A percentile compares a stretch with the other conserved stretches of the same genome.
These are phyloP conservation scores for Mesocentrotus franciscanus DNA, from an alignment of 53 echinoderm and acorn worm genomes.

Conservation along the genomic window DNA sequence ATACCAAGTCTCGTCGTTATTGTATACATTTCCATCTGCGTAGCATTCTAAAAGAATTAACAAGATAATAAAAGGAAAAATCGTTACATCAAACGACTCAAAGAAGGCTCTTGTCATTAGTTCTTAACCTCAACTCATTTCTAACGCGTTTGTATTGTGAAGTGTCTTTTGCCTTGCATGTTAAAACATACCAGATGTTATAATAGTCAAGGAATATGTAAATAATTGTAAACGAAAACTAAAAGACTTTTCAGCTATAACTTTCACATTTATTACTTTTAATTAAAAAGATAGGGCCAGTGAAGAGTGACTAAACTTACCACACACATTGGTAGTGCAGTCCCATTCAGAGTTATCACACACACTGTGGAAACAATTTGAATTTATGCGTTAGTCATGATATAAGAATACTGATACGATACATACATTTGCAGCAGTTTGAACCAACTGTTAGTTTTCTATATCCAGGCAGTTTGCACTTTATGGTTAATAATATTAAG, in stretches of 20 bases:
- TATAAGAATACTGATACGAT: not conserved
- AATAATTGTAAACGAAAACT: too few relatives aligned
- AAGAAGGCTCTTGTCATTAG: too few relatives aligned
- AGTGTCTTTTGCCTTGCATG: too few relatives aligned
- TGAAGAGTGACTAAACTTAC: not conserved
- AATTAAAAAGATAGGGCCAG: not conserved
- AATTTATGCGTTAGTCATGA: not conserved
- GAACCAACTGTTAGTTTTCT: too few relatives aligned
- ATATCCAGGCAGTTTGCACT: too few relatives aligned
- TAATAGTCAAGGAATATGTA: too few relatives aligned
- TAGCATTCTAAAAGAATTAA: not conserved
- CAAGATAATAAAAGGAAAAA: not conserved
- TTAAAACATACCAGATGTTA: too few relatives aligned
- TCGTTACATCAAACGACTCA: too few relatives aligned
- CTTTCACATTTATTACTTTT: not conserved
- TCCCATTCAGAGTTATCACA: constrained; percentile 38
- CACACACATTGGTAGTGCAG: constrained; percentile 18
- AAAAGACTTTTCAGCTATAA: not conserved
- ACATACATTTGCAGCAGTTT: too few relatives aligned
- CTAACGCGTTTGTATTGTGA: too few relatives aligned
- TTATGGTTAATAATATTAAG: too few relatives aligned
- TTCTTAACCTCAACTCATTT: too few relatives aligned
- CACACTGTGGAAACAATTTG: not conserved
- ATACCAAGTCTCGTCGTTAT: constrained; percentile 46
- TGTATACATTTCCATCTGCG: not conserved